phyloP scores from a whole-genome alignment of 2,888 invertebrate genomes.

The Hoplodrina ambigua region DNA sequence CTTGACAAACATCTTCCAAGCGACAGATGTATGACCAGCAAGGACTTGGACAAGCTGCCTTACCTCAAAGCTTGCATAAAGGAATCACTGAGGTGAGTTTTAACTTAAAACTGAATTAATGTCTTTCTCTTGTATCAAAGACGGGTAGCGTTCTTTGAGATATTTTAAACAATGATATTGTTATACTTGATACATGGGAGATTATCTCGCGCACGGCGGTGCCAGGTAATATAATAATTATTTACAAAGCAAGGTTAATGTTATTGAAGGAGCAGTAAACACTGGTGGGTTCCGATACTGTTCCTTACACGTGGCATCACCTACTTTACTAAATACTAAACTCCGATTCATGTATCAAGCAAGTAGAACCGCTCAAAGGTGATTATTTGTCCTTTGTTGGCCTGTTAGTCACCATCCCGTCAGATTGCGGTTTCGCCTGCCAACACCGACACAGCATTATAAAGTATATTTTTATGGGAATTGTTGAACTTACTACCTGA shows the following conservation, averaged over 20 bases:
- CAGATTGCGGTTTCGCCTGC: slow-evolving; percentile 50
- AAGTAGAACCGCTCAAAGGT: slow-evolving; percentile 15
- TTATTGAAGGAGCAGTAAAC: slow-evolving; percentile 59
- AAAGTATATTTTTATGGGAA: slow-evolving; percentile 10
- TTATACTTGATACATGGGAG: slow-evolving; percentile 52
- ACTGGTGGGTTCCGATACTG: slow-evolving; percentile 34
- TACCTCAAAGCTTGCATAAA: slow-evolving; percentile 94
- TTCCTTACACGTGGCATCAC: slow-evolving; percentile 11
- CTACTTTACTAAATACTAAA: slow-evolving; percentile 14
- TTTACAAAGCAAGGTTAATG: slow-evolving; percentile 73
- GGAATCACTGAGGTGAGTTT: slow-evolving; percentile 92
- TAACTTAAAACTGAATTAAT: slow-evolving; percentile 7
- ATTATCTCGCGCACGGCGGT: slow-evolving; percentile 62
- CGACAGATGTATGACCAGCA: slow-evolving; percentile 89
- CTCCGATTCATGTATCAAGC: slow-evolving; percentile 4
- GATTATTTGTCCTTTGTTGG: slow-evolving; percentile 41
- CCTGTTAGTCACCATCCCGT: slow-evolving; percentile 42
- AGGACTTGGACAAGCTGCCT: slow-evolving; percentile 91
- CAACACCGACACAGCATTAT: slow-evolving; percentile 21
- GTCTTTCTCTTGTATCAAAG: neutral
- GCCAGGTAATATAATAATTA: slow-evolving; percentile 74
- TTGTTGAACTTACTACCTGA: slow-evolving; percentile 11
- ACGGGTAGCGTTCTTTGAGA: neutral
- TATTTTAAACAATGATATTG: slow-evolving; percentile 19
- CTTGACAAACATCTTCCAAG: slow-evolving; percentile 90